Conservation (phyloP, 2,888 invertebrate genomes). For the Trachelus troglodyta region DNA sequence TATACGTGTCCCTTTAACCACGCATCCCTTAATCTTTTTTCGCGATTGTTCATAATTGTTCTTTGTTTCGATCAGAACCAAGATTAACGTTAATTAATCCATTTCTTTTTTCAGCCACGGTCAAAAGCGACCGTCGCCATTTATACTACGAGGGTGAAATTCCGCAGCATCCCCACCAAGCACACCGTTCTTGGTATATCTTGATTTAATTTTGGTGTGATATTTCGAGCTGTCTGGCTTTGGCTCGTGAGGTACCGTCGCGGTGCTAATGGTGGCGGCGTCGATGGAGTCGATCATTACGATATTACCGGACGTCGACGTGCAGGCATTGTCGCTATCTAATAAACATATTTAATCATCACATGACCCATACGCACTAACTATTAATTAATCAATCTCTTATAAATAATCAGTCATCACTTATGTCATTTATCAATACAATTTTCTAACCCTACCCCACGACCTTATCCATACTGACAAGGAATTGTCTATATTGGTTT, state of each 20-base stretch:
- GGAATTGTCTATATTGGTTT: neutral
- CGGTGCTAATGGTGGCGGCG: neutral
- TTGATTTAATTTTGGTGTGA: neutral
- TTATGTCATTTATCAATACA: neutral
- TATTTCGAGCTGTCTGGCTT: neutral
- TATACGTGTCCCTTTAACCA: neutral
- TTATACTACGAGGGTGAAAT: neutral
- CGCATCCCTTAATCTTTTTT: neutral
- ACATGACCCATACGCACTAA: too few relatives aligned
- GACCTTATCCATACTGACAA: neutral
- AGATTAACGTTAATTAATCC: neutral
- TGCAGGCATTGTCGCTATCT: neutral
- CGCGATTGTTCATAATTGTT: neutral
- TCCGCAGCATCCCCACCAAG: neutral
- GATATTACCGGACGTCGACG: neutral
- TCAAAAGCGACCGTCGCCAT: neutral
- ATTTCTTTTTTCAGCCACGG: neutral
- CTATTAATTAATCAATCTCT: neutral
- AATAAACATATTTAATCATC: too few relatives aligned
- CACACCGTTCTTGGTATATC: neutral
- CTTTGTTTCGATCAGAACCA: neutral
- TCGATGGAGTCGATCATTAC: neutral
- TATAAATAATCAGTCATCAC: neutral
- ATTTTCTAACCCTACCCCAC: neutral
- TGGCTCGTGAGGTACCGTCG: neutral